Evolutionary conservation across 2,888 invertebrate species (phyloP).

Genomic region (Pecten maximus): DNA sequence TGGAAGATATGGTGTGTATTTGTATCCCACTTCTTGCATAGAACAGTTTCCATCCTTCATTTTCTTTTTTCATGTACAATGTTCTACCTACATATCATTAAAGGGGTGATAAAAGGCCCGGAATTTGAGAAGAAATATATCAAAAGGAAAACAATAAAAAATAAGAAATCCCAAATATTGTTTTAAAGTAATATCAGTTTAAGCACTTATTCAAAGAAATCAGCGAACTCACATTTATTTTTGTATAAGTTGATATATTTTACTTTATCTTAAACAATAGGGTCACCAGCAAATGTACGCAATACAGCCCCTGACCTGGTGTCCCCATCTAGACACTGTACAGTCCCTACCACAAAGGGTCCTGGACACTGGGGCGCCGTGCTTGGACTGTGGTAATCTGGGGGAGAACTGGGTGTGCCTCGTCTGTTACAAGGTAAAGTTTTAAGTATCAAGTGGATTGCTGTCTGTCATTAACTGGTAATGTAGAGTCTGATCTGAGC

Average conservation of each 20-base stretch:
- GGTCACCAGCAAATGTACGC: slow-evolving; percentile 84
- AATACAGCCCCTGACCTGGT: slow-evolving; percentile 88
- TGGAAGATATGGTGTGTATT: background rate
- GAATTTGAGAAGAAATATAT: background rate
- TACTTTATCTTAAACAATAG: slow-evolving; percentile 49
- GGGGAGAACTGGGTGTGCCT: slow-evolving; percentile 92
- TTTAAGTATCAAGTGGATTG: background rate
- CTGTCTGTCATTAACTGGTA: too few species aligned
- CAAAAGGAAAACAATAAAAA: background rate
- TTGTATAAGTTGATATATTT: background rate
- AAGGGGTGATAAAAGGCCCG: too few species aligned
- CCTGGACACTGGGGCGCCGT: slow-evolving; percentile 85
- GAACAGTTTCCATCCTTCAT: too few species aligned
- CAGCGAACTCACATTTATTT: background rate
- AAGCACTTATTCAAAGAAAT: background rate
- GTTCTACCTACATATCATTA: too few species aligned
- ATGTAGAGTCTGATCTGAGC: too few species aligned
- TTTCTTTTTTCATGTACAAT: too few species aligned
- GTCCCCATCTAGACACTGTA: slow-evolving; percentile 88
- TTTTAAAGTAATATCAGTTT: background rate
- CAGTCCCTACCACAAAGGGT: slow-evolving; percentile 86
- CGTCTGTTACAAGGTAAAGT: slow-evolving; percentile 85
- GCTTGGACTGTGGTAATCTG: slow-evolving; percentile 86
- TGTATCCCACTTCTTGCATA: background rate
- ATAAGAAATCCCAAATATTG: too few species aligned